Conservation (phyloP, 2,113 vertebrate genomes). For the Scartelaos histophorus region DNA sequence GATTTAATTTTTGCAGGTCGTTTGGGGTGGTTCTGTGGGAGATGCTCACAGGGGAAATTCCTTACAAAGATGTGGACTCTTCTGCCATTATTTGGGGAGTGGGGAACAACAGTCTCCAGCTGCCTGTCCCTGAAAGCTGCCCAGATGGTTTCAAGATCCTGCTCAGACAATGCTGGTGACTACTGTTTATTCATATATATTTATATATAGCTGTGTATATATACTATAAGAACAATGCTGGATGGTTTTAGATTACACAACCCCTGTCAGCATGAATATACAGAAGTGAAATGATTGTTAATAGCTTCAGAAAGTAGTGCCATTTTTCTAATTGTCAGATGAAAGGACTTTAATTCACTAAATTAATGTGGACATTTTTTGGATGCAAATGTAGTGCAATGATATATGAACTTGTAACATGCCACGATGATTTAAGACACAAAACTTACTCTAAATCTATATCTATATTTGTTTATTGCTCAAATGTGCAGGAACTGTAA, state of each 20-base stretch:
- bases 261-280: too few relatives aligned
- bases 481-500: slow-evolving; percentile 89
- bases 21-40: slow-evolving; percentile 94
- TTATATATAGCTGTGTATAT: too few relatives aligned
- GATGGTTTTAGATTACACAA: not conserved
- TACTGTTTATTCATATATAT: slow-evolving; percentile 1
- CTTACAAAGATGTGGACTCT: slow-evolving; percentile 97
- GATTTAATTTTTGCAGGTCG: slow-evolving; percentile 49
- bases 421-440: too few relatives aligned
- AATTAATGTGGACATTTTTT: too few relatives aligned
- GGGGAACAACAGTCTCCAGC: slow-evolving; percentile 96
- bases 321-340: too few relatives aligned
- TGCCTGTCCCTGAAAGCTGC: slow-evolving; percentile 93
- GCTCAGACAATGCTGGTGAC: slow-evolving; percentile 96
- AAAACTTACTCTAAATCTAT: not conserved
- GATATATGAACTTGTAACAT: too few relatives aligned
- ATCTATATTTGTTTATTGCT: slow-evolving; percentile 20
- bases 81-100: slow-evolving; percentile 98
- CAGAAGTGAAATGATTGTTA: too few relatives aligned
- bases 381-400: too few relatives aligned
- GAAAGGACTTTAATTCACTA: too few relatives aligned
- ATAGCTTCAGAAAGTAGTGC: too few relatives aligned
- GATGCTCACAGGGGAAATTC: slow-evolving; percentile 93
- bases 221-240: not conserved
- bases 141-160: slow-evolving; percentile 98